These are phyloP conservation scores for Melanchra persicariae DNA, from an alignment of 2,888 invertebrate genomes.

Conservation along the genomic window DNA sequence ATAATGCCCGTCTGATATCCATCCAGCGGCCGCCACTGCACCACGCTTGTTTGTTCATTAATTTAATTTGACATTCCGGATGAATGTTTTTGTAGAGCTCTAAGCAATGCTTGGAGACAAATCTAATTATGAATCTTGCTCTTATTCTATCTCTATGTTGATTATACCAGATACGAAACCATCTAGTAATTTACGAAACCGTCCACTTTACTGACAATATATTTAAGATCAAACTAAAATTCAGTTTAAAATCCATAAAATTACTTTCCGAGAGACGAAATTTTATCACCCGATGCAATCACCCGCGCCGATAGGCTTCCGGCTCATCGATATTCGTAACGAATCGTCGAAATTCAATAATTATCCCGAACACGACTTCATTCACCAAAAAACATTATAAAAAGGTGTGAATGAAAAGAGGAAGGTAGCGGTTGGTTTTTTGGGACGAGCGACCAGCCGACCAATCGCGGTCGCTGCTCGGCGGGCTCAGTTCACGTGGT, in stretches of 20 bases:
- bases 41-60: slow-evolving; percentile 67
- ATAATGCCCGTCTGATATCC: slow-evolving; percentile 86
- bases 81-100: slow-evolving; percentile 69
- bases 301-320: slow-evolving; percentile 88
- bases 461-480: slow-evolving; percentile 71
- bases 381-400: slow-evolving; percentile 88
- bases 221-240: slow-evolving; percentile 78
- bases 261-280: slow-evolving; percentile 87
- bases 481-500: slow-evolving; percentile 76
- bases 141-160: neutral
- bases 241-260: slow-evolving; percentile 89
- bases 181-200: slow-evolving; percentile 29
- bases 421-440: slow-evolving; percentile 87
- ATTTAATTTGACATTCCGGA: slow-evolving; percentile 72
- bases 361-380: slow-evolving; percentile 91
- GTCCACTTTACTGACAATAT: slow-evolving; percentile 62
- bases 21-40: slow-evolving; percentile 69
- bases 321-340: slow-evolving; percentile 90
- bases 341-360: slow-evolving; percentile 90
- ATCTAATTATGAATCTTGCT: slow-evolving; percentile 5
- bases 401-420: slow-evolving; percentile 90
- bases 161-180: slow-evolving; percentile 2
- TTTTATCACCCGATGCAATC: slow-evolving; percentile 87
- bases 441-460: slow-evolving; percentile 72
- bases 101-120: slow-evolving; percentile 11